Percentiles rank a stretch among this genome's conserved stretches.
Evolutionary conservation across 2,888 invertebrate species (phyloP).

Genomic region (Cetonia aurata): DNA sequence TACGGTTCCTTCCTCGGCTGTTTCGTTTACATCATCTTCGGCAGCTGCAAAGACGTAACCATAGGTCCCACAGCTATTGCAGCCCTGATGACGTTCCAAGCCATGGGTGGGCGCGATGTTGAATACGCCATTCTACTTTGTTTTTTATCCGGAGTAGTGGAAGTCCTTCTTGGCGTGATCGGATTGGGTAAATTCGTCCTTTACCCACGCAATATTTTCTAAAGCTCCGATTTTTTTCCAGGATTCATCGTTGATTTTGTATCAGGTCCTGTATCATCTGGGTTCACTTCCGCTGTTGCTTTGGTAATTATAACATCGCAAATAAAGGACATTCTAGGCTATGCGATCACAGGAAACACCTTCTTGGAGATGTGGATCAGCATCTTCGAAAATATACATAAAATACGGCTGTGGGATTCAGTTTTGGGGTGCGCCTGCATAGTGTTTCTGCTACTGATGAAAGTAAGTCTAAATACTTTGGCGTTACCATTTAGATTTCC

Average conservation of each 20-base stretch:
- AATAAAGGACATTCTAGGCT: conserved; percentile 84
- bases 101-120: conserved; percentile 73
- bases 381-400: conserved; percentile 76
- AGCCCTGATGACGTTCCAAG: conserved; percentile 86
- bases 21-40: conserved; percentile 90
- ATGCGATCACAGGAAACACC: conserved; percentile 78
- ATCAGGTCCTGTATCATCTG: conserved; percentile 89
- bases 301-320: conserved; percentile 92
- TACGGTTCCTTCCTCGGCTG: conserved; percentile 95
- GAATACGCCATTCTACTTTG: conserved; percentile 82
- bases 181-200: conserved; percentile 75
- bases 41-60: conserved; percentile 93
- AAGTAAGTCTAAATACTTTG: conserved; percentile 70
- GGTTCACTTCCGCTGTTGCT: conserved; percentile 92
- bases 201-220: not conserved
- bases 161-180: conserved; percentile 84
- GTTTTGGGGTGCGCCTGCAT: conserved; percentile 83
- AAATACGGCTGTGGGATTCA: conserved; percentile 79
- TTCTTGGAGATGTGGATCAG: conserved; percentile 84
- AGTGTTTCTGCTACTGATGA: conserved; percentile 79
- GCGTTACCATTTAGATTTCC: not conserved
- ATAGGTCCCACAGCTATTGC: conserved; percentile 94
- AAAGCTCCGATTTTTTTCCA: conserved; percentile 56
- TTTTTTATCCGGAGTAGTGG: conserved; percentile 80
- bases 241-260: conserved; percentile 91